phyloP scores from a whole-genome alignment of 1,140 invertebrate species.

The Trachymyrmex cornetzi region DNA sequence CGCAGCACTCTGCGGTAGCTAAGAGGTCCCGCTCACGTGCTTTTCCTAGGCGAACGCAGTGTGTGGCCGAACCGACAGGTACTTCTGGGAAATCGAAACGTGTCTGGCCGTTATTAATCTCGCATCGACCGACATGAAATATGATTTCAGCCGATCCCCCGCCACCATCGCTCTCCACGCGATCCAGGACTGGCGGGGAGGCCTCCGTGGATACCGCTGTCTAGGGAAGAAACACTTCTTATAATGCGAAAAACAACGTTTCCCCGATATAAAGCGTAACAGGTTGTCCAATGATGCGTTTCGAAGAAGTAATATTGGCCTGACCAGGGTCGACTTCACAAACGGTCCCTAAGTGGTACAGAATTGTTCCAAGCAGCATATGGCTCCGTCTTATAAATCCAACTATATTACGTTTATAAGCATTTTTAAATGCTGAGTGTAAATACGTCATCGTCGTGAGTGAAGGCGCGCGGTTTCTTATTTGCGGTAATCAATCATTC shows the following conservation, averaged over 20 bases:
- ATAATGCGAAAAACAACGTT: constrained; percentile 67
- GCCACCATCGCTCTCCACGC: background rate
- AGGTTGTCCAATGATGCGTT: constrained; percentile 70
- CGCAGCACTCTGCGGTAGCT: constrained; percentile 37
- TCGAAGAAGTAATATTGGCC: constrained; percentile 64
- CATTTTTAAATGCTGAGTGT: constrained; percentile 34
- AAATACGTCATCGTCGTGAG: constrained; percentile 25
- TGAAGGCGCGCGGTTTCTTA: constrained; percentile 47
- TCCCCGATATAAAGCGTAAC: constrained; percentile 71
- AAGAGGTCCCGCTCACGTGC: constrained; percentile 36
- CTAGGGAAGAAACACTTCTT: constrained; percentile 29
- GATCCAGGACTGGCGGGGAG: too few relatives aligned
- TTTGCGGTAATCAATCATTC: constrained; percentile 51
- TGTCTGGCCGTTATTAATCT: constrained; percentile 76
- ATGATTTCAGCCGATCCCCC: constrained; percentile 65
- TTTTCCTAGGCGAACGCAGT: constrained; percentile 51
- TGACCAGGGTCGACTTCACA: constrained; percentile 10
- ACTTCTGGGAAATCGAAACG: constrained; percentile 78
- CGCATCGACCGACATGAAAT: constrained; percentile 74
- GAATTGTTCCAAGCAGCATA: background rate
- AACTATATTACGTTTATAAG: constrained; percentile 30
- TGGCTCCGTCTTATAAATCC: background rate
- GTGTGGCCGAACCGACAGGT: constrained; percentile 62
- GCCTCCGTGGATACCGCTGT: background rate
- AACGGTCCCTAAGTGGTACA: background rate